These are phyloP conservation scores for Paedocypris sp. DNA, from an alignment of 2,113 vertebrate genomes.

Conservation along the genomic window DNA sequence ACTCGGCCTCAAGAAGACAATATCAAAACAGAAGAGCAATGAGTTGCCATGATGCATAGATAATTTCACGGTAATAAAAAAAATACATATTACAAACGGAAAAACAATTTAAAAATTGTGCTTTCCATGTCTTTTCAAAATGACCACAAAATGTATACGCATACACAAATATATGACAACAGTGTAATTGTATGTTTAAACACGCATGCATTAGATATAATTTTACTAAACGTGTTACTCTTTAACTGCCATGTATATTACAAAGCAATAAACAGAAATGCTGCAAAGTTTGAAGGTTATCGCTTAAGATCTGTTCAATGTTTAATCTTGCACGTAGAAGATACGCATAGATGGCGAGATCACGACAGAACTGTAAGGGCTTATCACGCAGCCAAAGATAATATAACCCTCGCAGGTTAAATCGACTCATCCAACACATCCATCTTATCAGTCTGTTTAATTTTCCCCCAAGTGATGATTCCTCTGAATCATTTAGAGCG, in stretches of 20 bases:
- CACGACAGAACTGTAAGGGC: background rate
- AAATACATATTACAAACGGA: no score
- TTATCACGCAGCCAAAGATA: background rate
- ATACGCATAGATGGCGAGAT: background rate
- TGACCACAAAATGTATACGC: no score
- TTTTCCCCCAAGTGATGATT: background rate
- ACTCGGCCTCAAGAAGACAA: no score
- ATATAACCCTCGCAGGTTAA: conserved; percentile 6
- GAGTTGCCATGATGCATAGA: no score
- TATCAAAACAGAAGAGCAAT: no score
- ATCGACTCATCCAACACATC: background rate
- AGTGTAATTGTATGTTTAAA: background rate
- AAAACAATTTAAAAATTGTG: no score
- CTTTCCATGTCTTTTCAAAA: no score
- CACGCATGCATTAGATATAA: background rate
- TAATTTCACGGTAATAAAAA: no score
- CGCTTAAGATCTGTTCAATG: background rate
- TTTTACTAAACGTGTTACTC: background rate
- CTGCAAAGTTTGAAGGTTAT: background rate
- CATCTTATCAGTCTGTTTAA: background rate
- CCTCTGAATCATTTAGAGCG: background rate
- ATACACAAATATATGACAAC: no score
- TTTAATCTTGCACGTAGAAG: no score
- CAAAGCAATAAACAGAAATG: background rate
- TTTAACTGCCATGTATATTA: background rate